phyloP scores from a whole-genome alignment of 2,113 vertebrate genomes.

The Nansenia antarctica region DNA sequence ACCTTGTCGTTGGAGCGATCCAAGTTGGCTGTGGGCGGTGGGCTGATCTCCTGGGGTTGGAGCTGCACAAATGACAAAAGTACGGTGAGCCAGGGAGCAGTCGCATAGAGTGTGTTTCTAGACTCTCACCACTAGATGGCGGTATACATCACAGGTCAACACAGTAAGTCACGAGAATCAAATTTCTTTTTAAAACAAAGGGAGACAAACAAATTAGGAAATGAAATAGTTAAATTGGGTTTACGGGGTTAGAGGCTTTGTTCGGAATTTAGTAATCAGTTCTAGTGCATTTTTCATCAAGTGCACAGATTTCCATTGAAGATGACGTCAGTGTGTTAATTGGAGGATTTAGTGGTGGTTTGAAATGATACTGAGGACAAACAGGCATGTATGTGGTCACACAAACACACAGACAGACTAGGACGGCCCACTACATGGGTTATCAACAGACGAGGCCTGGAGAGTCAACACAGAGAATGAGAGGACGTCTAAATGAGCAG shows the following conservation, averaged over 20 bases:
- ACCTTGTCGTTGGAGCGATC: constrained; percentile 98
- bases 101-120: neutral
- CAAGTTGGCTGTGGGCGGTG: constrained; percentile 95
- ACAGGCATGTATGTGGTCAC: neutral
- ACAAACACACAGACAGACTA: neutral
- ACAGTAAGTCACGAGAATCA: neutral
- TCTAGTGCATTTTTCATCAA: neutral
- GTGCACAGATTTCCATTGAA: neutral
- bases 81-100: neutral
- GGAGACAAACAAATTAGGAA: neutral
- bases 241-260: neutral
- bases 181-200: too few species aligned
- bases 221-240: neutral
- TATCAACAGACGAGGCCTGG: too few species aligned
- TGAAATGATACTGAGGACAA: neutral
- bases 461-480: too few species aligned
- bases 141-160: neutral
- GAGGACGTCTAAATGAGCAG: too few species aligned
- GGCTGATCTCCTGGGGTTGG: constrained; percentile 97
- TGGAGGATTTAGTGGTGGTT: neutral
- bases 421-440: too few species aligned
- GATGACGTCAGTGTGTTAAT: neutral
- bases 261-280: neutral
- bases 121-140: constrained; percentile 14
- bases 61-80: constrained; percentile 74